Percentiles rank a stretch among this genome's conserved stretches.
These are phyloP conservation scores for Spea bombifrons DNA, from an alignment of 2,113 vertebrate species.

Conservation along the genomic window DNA sequence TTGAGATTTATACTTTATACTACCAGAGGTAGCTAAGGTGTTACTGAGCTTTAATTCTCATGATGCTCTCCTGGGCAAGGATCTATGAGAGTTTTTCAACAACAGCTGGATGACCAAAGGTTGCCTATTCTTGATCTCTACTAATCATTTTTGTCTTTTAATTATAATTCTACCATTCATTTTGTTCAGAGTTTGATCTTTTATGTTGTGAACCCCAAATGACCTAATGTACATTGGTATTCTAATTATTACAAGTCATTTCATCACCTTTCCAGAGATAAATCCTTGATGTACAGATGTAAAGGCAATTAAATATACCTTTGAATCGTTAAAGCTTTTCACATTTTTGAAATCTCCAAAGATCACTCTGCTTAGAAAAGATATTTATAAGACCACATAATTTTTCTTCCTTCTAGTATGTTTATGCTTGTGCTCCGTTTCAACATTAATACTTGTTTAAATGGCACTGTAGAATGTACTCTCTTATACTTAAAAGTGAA, in stretches of 20 bases:
- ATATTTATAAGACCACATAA: conserved; percentile 10
- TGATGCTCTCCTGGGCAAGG: no score
- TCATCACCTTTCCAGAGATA: conserved; percentile 19
- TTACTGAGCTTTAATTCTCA: no score
- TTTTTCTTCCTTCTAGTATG: conserved; percentile 8
- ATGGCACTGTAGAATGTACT: neutral
- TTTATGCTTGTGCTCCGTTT: neutral
- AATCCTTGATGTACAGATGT: conserved; percentile 9
- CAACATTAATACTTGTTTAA: conserved; percentile 6
- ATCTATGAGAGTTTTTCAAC: no score
- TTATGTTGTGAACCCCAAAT: conserved; percentile 15
- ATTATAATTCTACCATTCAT: neutral
- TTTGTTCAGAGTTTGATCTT: conserved; percentile 22
- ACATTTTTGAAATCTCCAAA: conserved; percentile 13
- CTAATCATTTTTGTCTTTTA: neutral
- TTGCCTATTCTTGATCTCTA: no score
- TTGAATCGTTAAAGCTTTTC: conserved; percentile 33
- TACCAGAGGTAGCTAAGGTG: no score
- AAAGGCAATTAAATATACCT: conserved; percentile 31
- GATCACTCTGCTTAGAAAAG: conserved; percentile 19
- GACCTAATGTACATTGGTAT: conserved; percentile 6
- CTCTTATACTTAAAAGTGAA: neutral
- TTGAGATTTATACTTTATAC: no score
- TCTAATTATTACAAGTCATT: conserved; percentile 21
- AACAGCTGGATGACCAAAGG: no score